Conservation (phyloP, 1,140 invertebrate genomes). For the Cryptotermes secundus region DNA sequence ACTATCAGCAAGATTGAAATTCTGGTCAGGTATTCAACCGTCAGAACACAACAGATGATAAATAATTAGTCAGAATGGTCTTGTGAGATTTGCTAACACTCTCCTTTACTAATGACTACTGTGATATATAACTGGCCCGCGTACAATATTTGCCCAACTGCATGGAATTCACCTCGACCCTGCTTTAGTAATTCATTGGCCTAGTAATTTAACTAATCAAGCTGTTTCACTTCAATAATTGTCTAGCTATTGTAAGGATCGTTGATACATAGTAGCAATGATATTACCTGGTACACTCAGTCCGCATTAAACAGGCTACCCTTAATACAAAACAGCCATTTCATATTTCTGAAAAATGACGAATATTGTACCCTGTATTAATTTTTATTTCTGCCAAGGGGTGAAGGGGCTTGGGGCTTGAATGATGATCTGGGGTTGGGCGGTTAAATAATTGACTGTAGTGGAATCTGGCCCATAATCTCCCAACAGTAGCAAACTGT, state of each 20-base stretch:
- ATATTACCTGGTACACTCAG: no score
- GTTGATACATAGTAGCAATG: no score
- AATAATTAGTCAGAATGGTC: neutral
- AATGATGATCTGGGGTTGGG: neutral
- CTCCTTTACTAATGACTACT: neutral
- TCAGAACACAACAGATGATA: neutral
- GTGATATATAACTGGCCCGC: no score
- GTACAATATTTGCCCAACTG: neutral
- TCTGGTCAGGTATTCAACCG: no score
- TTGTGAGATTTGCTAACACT: neutral
- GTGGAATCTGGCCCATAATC: neutral
- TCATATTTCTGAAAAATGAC: no score
- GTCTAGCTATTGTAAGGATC: neutral
- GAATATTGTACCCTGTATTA: no score
- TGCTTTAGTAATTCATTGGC: neutral
- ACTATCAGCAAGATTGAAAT: no score
- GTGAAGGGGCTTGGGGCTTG: neutral
- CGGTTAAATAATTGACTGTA: neutral
- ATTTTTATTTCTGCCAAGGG: neutral
- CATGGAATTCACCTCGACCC: neutral
- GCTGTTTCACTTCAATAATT: neutral
- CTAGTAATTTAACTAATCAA: neutral
- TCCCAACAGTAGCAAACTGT: neutral
- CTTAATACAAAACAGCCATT: no score
- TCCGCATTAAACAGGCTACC: no score